Base-by-base conservation (phyloP, 2,888 invertebrate species). In the Byasa hedistus region DNA sequence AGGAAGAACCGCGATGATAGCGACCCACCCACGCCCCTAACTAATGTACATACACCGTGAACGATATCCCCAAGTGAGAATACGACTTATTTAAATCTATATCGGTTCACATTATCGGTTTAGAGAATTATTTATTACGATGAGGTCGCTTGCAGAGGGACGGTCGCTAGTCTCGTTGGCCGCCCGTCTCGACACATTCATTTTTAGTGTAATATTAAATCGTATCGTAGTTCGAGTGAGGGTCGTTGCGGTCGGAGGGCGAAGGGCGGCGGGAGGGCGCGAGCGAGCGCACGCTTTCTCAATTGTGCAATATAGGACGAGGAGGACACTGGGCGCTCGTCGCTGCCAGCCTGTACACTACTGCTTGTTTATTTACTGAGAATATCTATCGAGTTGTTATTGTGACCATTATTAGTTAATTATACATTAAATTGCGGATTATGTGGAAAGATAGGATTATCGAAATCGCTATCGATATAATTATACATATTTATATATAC, bases 401-500 rank as follows among this genome's bases (percentile, higher is more conserved):
- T 83, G 88, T 90, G 91, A 91, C 89, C 90, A 90, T 89, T 85
- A 90, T 90, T 91, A 90, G 90, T 90, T 91, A 91, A 91, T 89
- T 91, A 90, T 91, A 91, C 90, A 89, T 87, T 82, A 86, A 84
- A 88, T 85, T 79, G 85, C 87, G 84, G 86, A 87, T 82, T 83
- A 85, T 81, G 86, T 87, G 87, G 39, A 85, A 84, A 77, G 89
- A 90, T 89, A 88, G 85, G 89, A 82, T 89, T 86, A 83, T 84
- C 80, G 79, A 80, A 87, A 86, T 88, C 87, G 82, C 88, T 90
- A 88, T 90, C 87, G 81, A 86, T 86, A 89, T 89, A 86, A 89
- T 87, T 90, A 91, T 91, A 90, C 89, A 91, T 91, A 91, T 91
- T 91, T 91, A 91, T 91, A 91, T 88, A 91, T 89, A 91, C 86